phyloP scores from a whole-genome alignment of 2,888 invertebrate genomes.

The Nephrotoma appendiculata region DNA sequence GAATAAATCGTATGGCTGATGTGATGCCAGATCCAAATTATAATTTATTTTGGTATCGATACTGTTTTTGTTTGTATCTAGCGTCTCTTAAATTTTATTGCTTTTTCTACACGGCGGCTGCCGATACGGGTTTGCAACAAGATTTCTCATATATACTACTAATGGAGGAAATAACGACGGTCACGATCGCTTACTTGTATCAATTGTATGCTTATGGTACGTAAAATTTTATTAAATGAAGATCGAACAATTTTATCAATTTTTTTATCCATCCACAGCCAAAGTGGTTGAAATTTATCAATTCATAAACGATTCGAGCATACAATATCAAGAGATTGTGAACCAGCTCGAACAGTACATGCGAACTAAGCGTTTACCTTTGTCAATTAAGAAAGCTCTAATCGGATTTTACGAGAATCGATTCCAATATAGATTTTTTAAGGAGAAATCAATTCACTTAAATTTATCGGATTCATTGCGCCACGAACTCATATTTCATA shows the following conservation, averaged over 20 bases:
- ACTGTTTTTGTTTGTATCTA: background rate
- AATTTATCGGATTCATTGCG: constrained; percentile 34
- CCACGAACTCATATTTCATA: background rate
- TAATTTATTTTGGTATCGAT: background rate
- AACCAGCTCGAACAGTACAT: constrained; percentile 41
- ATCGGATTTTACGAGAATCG: constrained; percentile 41
- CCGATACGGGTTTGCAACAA: too few species aligned
- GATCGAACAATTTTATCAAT: background rate
- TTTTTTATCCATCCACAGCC: background rate
- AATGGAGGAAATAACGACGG: background rate
- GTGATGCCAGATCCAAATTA: background rate
- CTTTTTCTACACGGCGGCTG: background rate
- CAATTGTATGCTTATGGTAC: background rate
- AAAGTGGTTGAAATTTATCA: background rate
- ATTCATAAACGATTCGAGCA: constrained; percentile 13
- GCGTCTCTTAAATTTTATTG: background rate
- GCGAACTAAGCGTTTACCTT: constrained; percentile 40
- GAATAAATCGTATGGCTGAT: background rate
- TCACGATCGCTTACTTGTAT: background rate
- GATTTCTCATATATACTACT: background rate
- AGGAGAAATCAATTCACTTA: constrained; percentile 37
- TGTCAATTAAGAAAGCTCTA: constrained; percentile 37
- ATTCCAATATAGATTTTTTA: constrained; percentile 41
- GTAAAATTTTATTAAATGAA: background rate
- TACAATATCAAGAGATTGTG: constrained; percentile 38